Evolutionary conservation across 2,888 invertebrate genomes (phyloP).

Genomic region (Xestia xanthographa): DNA sequence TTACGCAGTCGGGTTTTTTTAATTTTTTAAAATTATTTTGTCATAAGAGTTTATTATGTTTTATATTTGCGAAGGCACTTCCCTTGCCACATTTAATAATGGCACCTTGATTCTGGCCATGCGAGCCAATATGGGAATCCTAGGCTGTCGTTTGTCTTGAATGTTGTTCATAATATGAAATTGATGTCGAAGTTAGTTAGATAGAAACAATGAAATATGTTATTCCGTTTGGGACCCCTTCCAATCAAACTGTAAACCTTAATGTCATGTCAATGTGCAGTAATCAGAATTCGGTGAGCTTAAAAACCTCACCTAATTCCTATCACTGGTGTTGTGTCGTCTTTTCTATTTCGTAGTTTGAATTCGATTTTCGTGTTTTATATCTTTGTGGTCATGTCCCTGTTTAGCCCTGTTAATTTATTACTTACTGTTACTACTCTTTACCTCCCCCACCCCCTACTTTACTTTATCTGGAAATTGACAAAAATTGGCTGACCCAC

Average conservation of each 20-base stretch:
- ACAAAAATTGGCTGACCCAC: background rate
- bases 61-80: too few relatives aligned
- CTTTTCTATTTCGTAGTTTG: slow-evolving; percentile 35
- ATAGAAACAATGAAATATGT: background rate
- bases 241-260: background rate
- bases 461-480: background rate
- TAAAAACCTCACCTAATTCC: background rate
- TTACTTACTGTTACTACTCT: background rate
- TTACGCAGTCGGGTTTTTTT: too few relatives aligned
- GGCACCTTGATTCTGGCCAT: slow-evolving; percentile 32
- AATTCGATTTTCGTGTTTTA: slow-evolving; percentile 21
- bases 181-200: background rate
- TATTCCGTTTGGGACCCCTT: background rate
- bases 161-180: background rate
- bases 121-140: slow-evolving; percentile 45
- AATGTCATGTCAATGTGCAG: slow-evolving; percentile 7
- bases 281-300: slow-evolving; percentile 4
- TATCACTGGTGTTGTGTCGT: slow-evolving; percentile 18
- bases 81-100: slow-evolving; percentile 24
- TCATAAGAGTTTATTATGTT: too few relatives aligned
- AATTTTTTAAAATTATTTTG: too few relatives aligned
- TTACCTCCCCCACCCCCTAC: background rate
- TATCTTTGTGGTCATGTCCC: slow-evolving; percentile 17
- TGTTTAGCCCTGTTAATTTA: slow-evolving; percentile 1
- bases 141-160: slow-evolving; percentile 23